Evolutionary conservation across 1,140 invertebrate species (phyloP), one percentile per base, ranked within the genome.

Genomic region (Brachionus calyciflorus): DNA sequence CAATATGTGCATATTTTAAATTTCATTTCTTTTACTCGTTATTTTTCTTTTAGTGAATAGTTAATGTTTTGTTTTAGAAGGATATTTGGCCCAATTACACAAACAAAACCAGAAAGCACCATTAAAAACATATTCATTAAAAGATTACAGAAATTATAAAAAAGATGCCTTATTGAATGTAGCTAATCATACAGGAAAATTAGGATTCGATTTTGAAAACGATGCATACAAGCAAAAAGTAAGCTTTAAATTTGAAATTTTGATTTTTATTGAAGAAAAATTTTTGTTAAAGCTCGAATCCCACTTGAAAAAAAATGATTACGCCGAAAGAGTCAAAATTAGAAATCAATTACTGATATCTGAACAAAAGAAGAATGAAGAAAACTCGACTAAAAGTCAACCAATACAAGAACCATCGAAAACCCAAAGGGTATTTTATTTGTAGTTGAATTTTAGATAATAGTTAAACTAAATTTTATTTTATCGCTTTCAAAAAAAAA

Each of bases 341-440:
- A 30, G 69, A 49, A 73, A 73, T 33, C 69, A 55, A 33, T 37
- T 73, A 30, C 19, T 73, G n/a, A 30, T 73, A 14, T 19, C 69
- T 0, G 69, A 73, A 41, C 69, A 73, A 51, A 73, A 55, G 37
- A 49, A 55, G 30, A 33, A n/a, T 12, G 69, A 73, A 51, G 60
- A 65, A 24, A 44, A 44, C 26, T 73, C 69, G 33, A 55, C 33
- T 12, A 49, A 30, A 73, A 73, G 46, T 37, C 69, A 73, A 73
- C 60, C 60, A 44, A 24, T 65, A 14, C 46, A 73, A 55, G 40
- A 70, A 33, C 65, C 65, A 17, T 73, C 69, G 33, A 73, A 73
- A 73, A 33, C 30, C 37, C 69, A 73, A 49, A 49, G 69, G 69
- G 69, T 73, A 73, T 73, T 65, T 65, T 41, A 65, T 65, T 65